These are phyloP conservation scores for Xanthia icteritia DNA, from an alignment of 2,888 invertebrate genomes.

Conservation along the genomic window DNA sequence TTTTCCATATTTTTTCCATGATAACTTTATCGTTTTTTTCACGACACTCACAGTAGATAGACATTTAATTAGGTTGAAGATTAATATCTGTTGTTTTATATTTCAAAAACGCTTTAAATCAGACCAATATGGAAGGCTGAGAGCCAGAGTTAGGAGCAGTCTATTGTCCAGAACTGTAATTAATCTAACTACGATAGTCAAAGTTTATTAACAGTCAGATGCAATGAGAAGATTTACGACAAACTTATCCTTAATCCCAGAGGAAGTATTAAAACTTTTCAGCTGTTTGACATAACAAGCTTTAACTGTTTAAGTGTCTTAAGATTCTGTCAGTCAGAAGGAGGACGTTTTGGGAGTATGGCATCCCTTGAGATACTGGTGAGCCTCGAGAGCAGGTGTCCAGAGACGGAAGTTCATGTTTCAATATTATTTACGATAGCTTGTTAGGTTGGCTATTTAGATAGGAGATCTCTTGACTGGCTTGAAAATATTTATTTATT, in stretches of 20 bases:
- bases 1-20: not conserved
- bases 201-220: conserved; percentile 41
- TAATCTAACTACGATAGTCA: conserved; percentile 36
- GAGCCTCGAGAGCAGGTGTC: conserved; percentile 29
- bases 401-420: not conserved
- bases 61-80: not conserved
- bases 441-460: not conserved
- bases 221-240: conserved; percentile 37
- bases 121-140: not conserved
- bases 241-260: conserved; percentile 48
- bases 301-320: conserved; percentile 55
- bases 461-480: too few species aligned
- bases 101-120: not conserved
- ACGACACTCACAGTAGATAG: not conserved
- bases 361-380: not conserved
- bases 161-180: conserved; percentile 21
- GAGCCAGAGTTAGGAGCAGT: not conserved
- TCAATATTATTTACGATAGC: conserved; percentile 6
- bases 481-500: not conserved
- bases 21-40: not conserved
- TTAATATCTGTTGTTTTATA: not conserved
- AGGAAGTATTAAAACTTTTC: conserved; percentile 53
- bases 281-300: conserved; percentile 58
- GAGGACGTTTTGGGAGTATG: not conserved
- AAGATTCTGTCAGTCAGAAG: conserved; percentile 36